A percentile compares a stretch with the other conserved stretches of the same genome.
phyloP scores from a whole-genome alignment of 2,888 invertebrate species.

The Eilema sororculum region DNA sequence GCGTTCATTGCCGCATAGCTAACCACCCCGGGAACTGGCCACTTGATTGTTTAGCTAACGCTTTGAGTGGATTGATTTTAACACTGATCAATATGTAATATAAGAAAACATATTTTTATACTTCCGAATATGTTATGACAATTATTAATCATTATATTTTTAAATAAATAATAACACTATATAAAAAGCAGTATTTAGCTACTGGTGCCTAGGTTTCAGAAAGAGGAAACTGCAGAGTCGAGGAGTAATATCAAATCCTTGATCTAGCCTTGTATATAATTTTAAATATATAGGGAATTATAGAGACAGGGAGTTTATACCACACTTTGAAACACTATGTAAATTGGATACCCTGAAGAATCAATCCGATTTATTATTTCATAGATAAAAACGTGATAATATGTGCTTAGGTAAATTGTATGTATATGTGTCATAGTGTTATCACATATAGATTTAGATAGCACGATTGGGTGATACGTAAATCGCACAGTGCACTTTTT shows the following conservation, averaged over 20 bases:
- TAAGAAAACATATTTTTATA: neutral
- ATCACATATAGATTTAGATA: conserved; percentile 9
- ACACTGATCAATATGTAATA: conserved; percentile 14
- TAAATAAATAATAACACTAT: neutral
- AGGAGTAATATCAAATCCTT: neutral
- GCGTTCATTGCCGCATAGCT: conserved; percentile 31
- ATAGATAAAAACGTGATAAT: conserved; percentile 9
- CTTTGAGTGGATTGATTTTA: conserved; percentile 29
- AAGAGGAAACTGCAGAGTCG: neutral
- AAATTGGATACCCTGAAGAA: neutral
- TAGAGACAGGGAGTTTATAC: neutral
- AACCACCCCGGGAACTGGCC: conserved; percentile 16
- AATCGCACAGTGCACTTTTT: conserved; percentile 16
- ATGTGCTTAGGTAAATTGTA: neutral
- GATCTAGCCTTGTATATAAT: neutral
- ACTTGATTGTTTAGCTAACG: conserved; percentile 24
- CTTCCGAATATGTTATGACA: neutral
- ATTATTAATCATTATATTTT: neutral
- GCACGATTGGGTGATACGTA: conserved; percentile 6
- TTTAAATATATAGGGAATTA: neutral
- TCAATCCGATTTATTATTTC: neutral
- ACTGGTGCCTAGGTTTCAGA: neutral
- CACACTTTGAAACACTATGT: neutral
- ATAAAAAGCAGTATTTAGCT: neutral
- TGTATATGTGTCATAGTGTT: neutral